Base-by-base conservation (phyloP, 2,888 invertebrate species). In the Notocelia uddmanniana region DNA sequence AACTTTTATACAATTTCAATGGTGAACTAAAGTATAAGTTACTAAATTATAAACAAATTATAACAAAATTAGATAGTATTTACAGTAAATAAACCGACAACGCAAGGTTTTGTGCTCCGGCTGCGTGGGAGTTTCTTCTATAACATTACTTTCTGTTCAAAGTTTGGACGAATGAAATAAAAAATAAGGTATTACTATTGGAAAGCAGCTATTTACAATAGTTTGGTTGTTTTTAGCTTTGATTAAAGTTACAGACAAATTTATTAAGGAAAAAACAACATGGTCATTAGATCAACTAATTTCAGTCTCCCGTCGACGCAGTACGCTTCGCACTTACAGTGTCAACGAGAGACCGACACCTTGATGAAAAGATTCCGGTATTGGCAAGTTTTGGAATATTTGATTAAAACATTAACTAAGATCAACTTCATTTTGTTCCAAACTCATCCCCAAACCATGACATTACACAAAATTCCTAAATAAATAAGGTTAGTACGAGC, bases 401-500 rank as follows among this genome's bases (percentile, higher is more conserved):
- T 18, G 23, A 13, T 21, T 19, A n/a, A 6, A n/a, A 59, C 15
- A 19, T 41, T 19, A 37, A 19, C 34, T 59, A 60, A 60, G 10
- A 26, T 48, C 0, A 23, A 18, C 48, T 62, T 50, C 48, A 62
- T 18, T 26, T 18, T 48, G 26, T 50, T 68, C 37, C 13, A 31
- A 59, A 37, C 50, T 37, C 50, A 26, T 41, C 31, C 50, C n/a
- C 45, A 48, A 69, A 19, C 54, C 57, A 48, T 57, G 34, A 50
- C 26, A 75, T 64, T 48, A 71, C 55, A 66, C 74, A 67, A 69
- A 69, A 69, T 63, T n/a, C 63, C 54, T 69, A 75, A 62, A 58
- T 52, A 69, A 73, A 58, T 58, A 74, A 74, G 45, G 74, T 72
- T 75, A 73, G 73, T 80, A 76, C 79, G 54, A 88, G 89, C 88